Conservation (phyloP, 2,113 vertebrate genomes). For the Isichthys henryi region DNA sequence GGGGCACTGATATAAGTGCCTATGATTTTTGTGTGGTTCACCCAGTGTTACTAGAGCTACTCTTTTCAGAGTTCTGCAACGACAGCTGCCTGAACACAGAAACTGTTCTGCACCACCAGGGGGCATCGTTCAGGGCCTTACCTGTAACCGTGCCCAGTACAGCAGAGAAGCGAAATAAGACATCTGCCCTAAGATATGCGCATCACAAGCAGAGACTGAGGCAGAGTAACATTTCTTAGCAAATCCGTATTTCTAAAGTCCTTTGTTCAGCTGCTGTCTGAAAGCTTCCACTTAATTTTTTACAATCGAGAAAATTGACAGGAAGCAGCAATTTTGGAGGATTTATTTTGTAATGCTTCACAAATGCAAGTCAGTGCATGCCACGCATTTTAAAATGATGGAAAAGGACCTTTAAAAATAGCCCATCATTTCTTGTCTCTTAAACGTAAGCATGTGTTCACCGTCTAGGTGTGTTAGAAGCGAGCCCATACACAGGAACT, state of each 20-base stretch:
- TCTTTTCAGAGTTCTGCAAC: background rate
- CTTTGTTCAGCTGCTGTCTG: background rate
- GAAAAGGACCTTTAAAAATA: background rate
- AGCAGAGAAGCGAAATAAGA: background rate
- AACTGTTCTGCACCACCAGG: background rate
- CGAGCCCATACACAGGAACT: background rate
- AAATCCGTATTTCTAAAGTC: constrained; percentile 19
- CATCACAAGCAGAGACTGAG: background rate
- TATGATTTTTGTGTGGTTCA: background rate
- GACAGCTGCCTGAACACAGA: background rate
- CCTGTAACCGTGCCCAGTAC: background rate
- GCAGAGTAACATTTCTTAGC: constrained; percentile 3
- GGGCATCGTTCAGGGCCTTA: background rate
- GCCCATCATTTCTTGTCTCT: background rate
- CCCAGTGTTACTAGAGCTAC: background rate
- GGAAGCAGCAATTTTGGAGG: background rate
- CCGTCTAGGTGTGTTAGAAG: background rate
- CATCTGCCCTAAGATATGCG: background rate
- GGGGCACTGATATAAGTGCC: background rate
- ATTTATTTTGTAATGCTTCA: background rate
- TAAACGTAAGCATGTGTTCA: background rate
- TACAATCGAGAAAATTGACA: background rate
- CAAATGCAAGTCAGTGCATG: background rate
- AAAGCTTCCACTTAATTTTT: background rate
- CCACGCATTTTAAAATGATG: background rate